Evolutionary conservation across 2,888 invertebrate species (phyloP), one percentile per base, ranked within the genome.

Genomic region (Eudemis profundana): DNA sequence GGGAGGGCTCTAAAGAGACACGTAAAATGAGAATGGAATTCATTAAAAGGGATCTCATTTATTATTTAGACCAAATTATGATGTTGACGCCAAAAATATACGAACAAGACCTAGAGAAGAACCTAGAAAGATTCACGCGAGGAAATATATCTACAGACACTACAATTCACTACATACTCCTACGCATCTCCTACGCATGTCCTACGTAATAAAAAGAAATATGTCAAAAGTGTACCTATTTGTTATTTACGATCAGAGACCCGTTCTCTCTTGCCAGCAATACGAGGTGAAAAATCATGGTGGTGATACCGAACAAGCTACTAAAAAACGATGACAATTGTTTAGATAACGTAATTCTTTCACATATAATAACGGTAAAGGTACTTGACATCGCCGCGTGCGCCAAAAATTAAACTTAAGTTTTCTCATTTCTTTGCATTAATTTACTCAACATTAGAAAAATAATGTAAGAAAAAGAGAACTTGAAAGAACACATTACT

Each of bases 401-500:
- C n/a, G n/a, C n/a, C n/a, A n/a, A n/a, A n/a, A n/a, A n/a, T n/a
- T n/a, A n/a, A n/a, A n/a, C n/a, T n/a, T n/a, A n/a, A n/a, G n/a
- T n/a, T n/a, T n/a, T n/a, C n/a, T n/a, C n/a, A n/a, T n/a, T n/a
- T n/a, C n/a, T n/a, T n/a, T n/a, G n/a, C n/a, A n/a, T n/a, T n/a
- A n/a, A n/a, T n/a, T n/a, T n/a, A 4, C n/a, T 14, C 4, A 14
- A 29, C 10, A 14, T 7, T 12, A 40, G 4, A 36, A 5, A 21
- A 5, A 19, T n/a, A 36, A 21, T 36, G 21, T 8, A 10, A 46
- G 65, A 36, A 56, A 40, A 44, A 57, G 62, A 53, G 38, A 14
- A 44, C 44, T 68, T 67, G 66, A 62, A 44, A 27, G 44, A 50
- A 38, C 44, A 61, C 56, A 63, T 68, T 74, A 94, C 96, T 96